Conservation (phyloP, 2,113 vertebrate genomes). For the Neogobius melanostomus region DNA sequence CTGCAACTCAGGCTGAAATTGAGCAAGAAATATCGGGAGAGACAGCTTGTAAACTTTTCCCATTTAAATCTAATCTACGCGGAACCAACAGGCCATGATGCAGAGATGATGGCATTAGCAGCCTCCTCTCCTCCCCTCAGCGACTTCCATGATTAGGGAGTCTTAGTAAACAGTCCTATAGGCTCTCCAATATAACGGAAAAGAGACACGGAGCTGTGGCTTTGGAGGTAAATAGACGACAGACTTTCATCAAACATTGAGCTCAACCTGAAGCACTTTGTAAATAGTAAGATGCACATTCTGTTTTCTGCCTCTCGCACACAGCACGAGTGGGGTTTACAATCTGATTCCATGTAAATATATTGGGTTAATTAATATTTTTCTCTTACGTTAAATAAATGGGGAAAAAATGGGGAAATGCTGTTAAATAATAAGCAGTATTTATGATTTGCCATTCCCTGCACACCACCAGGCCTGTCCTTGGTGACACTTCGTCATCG, state of each 20-base stretch:
- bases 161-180: slow-evolving; percentile 31
- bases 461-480: too few species aligned
- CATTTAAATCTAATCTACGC: slow-evolving; percentile 66
- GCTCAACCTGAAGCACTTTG: slow-evolving; percentile 30
- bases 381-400: too few species aligned
- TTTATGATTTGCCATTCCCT: too few species aligned
- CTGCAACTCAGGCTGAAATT: slow-evolving; percentile 57
- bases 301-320: slow-evolving; percentile 29
- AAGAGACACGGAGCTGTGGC: slow-evolving; percentile 18
- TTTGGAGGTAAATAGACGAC: slow-evolving; percentile 26
- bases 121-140: slow-evolving; percentile 29
- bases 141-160: slow-evolving; percentile 37
- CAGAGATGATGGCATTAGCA: slow-evolving; percentile 32
- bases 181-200: slow-evolving; percentile 28
- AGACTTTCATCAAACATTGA: slow-evolving; percentile 37
- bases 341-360: not conserved
- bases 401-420: too few species aligned
- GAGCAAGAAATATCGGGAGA: slow-evolving; percentile 54
- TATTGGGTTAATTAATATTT: too few species aligned
- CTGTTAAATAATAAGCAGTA: too few species aligned
- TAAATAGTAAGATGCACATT: slow-evolving; percentile 23
- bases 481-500: too few species aligned
- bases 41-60: slow-evolving; percentile 55
- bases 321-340: not conserved
- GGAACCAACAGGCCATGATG: slow-evolving; percentile 55